Percentiles rank a stretch among this genome's conserved stretches.
These are phyloP conservation scores for Scortum barcoo DNA, from an alignment of 2,113 vertebrate species.

Conservation along the genomic window DNA sequence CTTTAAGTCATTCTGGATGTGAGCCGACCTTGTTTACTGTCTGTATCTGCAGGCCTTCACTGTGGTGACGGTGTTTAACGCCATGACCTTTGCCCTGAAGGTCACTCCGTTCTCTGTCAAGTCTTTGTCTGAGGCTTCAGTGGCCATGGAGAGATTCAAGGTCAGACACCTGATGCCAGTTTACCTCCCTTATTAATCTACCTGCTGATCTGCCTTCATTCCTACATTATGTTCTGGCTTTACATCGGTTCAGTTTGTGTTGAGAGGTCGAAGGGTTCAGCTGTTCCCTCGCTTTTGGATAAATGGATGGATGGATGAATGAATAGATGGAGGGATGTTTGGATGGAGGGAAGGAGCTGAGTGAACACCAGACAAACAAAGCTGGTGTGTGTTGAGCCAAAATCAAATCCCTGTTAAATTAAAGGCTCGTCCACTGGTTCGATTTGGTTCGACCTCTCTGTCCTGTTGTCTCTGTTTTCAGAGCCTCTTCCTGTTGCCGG, in stretches of 20 bases:
- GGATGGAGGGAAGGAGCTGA: not conserved
- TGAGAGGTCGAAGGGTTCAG: not conserved
- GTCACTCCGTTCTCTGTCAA: conserved; percentile 96
- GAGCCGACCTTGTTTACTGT: not conserved
- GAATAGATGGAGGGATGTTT: not conserved
- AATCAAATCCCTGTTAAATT: too few relatives aligned
- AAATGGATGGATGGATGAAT: not conserved
- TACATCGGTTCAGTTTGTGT: not conserved
- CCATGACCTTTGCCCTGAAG: conserved; percentile 97
- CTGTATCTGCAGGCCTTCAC: conserved; percentile 89
- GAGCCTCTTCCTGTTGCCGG: conserved; percentile 96
- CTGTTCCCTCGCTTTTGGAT: not conserved
- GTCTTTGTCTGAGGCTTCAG: conserved; percentile 92
- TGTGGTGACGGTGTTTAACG: conserved; percentile 95
- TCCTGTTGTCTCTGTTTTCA: conserved; percentile 84
- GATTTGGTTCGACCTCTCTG: conserved; percentile 74
- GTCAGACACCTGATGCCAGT: conserved; percentile 74
- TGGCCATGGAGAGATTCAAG: conserved; percentile 93
- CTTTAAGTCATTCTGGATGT: not conserved
- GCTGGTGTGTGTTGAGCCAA: not conserved
- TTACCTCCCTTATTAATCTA: too few relatives aligned
- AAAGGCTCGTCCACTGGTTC: not conserved
- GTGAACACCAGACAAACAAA: not conserved
- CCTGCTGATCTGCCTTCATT: not conserved
- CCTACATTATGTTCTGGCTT: too few relatives aligned